Conservation (phyloP, 2,888 invertebrate genomes). For the Pyrochroa serraticornis region DNA sequence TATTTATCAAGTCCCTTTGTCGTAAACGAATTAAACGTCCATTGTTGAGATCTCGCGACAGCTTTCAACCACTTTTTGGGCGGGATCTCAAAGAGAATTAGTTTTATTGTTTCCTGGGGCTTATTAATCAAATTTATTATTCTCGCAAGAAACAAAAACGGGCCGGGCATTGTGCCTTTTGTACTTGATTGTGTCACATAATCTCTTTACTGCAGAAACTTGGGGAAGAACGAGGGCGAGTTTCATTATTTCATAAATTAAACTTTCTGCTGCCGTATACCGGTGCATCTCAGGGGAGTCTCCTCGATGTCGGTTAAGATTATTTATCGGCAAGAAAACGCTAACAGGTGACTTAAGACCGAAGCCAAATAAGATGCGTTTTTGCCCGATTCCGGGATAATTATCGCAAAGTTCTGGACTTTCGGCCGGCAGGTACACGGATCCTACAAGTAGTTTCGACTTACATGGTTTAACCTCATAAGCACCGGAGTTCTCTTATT, state of each 20-base stretch:
- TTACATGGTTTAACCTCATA: not conserved
- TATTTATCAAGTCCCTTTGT: constrained; percentile 28
- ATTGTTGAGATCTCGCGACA: constrained; percentile 14
- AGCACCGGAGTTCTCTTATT: constrained; percentile 8
- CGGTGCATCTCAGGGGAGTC: constrained; percentile 2
- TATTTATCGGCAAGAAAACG: constrained; percentile 9
- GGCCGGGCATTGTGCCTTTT: constrained; percentile 20
- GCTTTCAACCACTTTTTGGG: constrained; percentile 18
- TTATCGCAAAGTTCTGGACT: too few species aligned
- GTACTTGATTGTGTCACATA: constrained; percentile 30
- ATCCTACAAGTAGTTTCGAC: too few species aligned
- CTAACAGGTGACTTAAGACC: constrained; percentile 1
- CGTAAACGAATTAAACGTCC: constrained; percentile 11
- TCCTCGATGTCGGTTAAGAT: constrained; percentile 14
- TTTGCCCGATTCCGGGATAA: too few species aligned
- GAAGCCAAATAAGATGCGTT: too few species aligned
- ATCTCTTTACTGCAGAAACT: constrained; percentile 26
- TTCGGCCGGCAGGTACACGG: too few species aligned
- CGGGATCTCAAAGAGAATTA: constrained; percentile 29
- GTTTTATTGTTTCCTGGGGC: constrained; percentile 37
- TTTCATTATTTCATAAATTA: constrained; percentile 27
- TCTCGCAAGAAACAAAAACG: constrained; percentile 28
- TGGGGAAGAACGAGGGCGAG: constrained; percentile 5
- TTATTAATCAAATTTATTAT: constrained; percentile 40
- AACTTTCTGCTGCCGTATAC: constrained; percentile 14